Percentiles rank a stretch among this genome's conserved stretches.
Evolutionary conservation across 23 tunicate species (phyloP).

Genomic region (Clavelina lepadiformis): DNA sequence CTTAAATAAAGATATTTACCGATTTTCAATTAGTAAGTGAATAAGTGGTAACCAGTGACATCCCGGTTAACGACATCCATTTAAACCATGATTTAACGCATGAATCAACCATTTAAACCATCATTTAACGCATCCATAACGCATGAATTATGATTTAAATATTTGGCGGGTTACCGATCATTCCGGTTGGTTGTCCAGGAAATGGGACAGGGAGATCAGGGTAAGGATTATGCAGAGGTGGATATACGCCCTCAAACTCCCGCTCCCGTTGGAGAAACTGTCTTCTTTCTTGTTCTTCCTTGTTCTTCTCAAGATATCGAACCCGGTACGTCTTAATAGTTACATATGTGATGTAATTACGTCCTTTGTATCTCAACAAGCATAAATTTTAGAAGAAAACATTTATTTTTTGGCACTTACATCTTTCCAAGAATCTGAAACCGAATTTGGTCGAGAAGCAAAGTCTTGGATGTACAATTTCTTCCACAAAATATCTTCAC

Average conservation of each 20-base stretch:
- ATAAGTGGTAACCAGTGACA: too few species aligned
- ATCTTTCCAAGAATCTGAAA: constrained; percentile 36
- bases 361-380: too few species aligned
- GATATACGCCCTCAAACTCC: constrained; percentile 9
- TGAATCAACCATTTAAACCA: too few species aligned
- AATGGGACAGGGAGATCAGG: constrained; percentile 49
- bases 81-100: too few species aligned
- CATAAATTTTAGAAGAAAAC: too few species aligned
- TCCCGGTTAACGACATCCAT: too few species aligned
- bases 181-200: constrained; percentile 63
- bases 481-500: constrained; percentile 69
- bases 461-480: constrained; percentile 45
- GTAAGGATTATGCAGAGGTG: constrained; percentile 16
- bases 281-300: constrained; percentile 29
- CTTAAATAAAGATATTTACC: too few species aligned
- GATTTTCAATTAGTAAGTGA: too few species aligned
- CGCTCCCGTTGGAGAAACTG: constrained; percentile 34
- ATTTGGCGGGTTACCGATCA: constrained; percentile 30
- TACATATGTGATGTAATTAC: too few species aligned
- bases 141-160: not conserved
- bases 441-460: constrained; percentile 9
- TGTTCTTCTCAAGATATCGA: too few species aligned
- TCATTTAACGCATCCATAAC: too few species aligned
- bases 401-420: constrained; percentile 21
- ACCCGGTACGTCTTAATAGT: too few species aligned